Conservation (phyloP, 1,140 invertebrate genomes). For the Drosophila biarmipes region DNA sequence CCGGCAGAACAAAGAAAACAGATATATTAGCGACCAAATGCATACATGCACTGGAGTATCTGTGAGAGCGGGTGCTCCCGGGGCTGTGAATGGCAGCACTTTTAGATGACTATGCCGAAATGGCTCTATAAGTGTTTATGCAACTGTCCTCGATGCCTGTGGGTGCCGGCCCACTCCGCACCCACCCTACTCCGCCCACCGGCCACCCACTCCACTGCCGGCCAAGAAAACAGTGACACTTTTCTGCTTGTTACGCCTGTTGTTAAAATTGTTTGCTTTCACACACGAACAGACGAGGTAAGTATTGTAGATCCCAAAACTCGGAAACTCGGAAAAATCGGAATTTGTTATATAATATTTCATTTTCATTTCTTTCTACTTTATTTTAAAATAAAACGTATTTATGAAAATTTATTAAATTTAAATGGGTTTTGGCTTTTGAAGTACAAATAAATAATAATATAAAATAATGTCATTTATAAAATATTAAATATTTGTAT, state of each 20-base stretch:
- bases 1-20: conserved; percentile 71
- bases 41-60: conserved; percentile 45
- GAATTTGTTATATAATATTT: too few species aligned
- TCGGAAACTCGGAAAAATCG: neutral
- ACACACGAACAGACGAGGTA: conserved; percentile 12
- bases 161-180: conserved; percentile 12
- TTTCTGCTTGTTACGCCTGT: conserved; percentile 79
- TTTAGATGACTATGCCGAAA: conserved; percentile 77
- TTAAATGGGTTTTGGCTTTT: too few species aligned
- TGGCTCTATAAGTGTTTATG: conserved; percentile 79
- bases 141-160: conserved; percentile 53
- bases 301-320: neutral
- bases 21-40: conserved; percentile 76
- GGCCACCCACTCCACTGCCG: conserved; percentile 41
- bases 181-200: neutral
- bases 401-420: too few species aligned
- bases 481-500: too few species aligned
- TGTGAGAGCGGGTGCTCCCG: conserved; percentile 9
- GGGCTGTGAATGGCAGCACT: conserved; percentile 59
- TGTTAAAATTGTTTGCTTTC: conserved; percentile 74
- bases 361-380: too few species aligned
- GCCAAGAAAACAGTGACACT: conserved; percentile 80
- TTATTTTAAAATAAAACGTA: too few species aligned
- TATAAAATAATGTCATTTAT: too few species aligned
- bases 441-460: too few species aligned